phyloP scores from a whole-genome alignment of 2,113 vertebrate genomes.

The Zootoca vivipara region DNA sequence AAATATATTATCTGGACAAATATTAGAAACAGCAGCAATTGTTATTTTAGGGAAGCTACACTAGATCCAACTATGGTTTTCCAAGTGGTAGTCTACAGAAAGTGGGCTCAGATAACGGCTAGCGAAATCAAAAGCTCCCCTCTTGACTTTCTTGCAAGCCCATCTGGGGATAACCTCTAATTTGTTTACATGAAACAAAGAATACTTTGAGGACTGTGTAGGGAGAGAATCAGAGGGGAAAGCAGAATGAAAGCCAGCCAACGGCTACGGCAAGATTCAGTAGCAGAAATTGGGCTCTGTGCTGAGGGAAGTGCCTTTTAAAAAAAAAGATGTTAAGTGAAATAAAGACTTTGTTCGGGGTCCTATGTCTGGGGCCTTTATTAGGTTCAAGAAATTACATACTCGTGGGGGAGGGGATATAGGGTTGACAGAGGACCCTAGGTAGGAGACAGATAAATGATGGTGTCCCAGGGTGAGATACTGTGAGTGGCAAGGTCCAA shows the following conservation, averaged over 20 bases:
- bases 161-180: neutral
- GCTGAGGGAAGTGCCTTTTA: too few species aligned
- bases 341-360: too few species aligned
- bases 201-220: neutral
- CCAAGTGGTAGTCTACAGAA: neutral
- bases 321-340: neutral
- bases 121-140: neutral
- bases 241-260: neutral
- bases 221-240: neutral
- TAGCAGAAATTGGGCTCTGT: neutral
- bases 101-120: neutral
- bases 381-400: too few species aligned
- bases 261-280: neutral
- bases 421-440: too few species aligned
- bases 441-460: too few species aligned
- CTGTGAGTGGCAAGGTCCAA: too few species aligned
- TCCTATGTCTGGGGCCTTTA: too few species aligned
- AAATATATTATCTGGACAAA: constrained; percentile 5
- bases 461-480: too few species aligned
- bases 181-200: neutral
- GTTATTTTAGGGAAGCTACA: neutral
- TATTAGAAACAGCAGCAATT: constrained; percentile 14
- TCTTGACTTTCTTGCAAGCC: neutral
- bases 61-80: neutral
- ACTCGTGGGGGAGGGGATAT: too few species aligned